Evolutionary conservation across 2,797 vertebrate species (phyloP).

Genomic region (Octomys mimax): DNA sequence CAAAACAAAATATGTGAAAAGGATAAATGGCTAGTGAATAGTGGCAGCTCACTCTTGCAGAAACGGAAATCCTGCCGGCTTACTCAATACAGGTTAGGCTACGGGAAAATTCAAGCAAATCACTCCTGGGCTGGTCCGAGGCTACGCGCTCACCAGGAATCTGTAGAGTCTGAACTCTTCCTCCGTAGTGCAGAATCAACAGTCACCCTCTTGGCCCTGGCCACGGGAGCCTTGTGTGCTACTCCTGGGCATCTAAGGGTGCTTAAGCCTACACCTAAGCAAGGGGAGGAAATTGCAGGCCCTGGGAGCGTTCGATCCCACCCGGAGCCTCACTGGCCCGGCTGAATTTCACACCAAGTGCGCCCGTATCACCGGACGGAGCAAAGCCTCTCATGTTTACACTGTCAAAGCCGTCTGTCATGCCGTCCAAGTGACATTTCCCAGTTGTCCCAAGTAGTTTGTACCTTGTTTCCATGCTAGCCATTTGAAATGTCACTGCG

Average conservation of each 20-base stretch:
- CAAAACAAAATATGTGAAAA: constrained; percentile 67
- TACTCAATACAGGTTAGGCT: constrained; percentile 89
- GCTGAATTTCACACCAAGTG: constrained; percentile 87
- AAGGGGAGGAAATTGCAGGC: constrained; percentile 39
- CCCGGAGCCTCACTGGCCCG: constrained; percentile 71
- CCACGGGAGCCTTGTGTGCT: background rate
- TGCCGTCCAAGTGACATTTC: constrained; percentile 89
- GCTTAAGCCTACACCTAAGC: constrained; percentile 11
- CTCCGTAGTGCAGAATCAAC: background rate
- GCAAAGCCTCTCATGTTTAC: constrained; percentile 85
- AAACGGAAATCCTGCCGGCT: constrained; percentile 85
- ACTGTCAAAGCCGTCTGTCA: constrained; percentile 86
- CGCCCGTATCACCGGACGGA: constrained; percentile 82
- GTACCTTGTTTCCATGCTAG: constrained; percentile 87
- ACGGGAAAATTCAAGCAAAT: constrained; percentile 77
- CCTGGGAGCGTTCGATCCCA: constrained; percentile 64
- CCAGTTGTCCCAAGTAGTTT: constrained; percentile 89
- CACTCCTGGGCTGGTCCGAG: constrained; percentile 74
- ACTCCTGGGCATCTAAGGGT: background rate
- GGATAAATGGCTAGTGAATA: constrained; percentile 84
- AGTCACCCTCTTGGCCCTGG: background rate
- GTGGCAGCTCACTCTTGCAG: constrained; percentile 84
- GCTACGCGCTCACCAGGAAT: constrained; percentile 10
- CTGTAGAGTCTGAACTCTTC: constrained; percentile 42
- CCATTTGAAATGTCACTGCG: constrained; percentile 86